Conservation (phyloP, 2,797 vertebrate species). For the Gymnothorax javanicus region DNA sequence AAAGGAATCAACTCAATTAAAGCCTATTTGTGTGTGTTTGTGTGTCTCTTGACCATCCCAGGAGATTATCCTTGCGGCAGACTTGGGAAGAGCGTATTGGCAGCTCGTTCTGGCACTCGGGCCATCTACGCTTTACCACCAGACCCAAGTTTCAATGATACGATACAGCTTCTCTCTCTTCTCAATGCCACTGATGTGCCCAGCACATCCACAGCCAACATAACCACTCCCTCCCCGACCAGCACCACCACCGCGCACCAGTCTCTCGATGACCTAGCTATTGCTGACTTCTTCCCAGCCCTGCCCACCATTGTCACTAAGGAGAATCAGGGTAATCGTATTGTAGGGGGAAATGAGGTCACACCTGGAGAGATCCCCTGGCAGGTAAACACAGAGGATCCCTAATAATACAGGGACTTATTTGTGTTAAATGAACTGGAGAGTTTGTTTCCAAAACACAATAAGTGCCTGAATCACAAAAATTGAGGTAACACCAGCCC, state of each 20-base stretch:
- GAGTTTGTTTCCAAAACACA: too few relatives aligned
- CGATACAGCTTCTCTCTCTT: background rate
- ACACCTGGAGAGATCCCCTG: slow-evolving; percentile 87
- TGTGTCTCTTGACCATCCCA: slow-evolving; percentile 38
- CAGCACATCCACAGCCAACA: slow-evolving; percentile 16
- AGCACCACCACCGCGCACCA: background rate
- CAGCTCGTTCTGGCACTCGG: slow-evolving; percentile 12
- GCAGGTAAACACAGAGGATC: slow-evolving; percentile 78
- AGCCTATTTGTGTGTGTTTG: background rate
- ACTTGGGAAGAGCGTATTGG: slow-evolving; percentile 31
- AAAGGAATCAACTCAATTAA: too few relatives aligned
- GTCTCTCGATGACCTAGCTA: background rate
- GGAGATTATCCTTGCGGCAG: slow-evolving; percentile 68
- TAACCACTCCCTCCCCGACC: slow-evolving; percentile 10
- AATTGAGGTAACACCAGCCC: too few relatives aligned
- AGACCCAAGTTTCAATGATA: background rate
- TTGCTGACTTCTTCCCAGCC: slow-evolving; percentile 43
- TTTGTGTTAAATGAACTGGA: too few relatives aligned
- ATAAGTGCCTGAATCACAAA: too few relatives aligned
- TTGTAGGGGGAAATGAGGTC: slow-evolving; percentile 83
- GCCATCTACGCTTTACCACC: background rate
- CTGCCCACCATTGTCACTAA: slow-evolving; percentile 39
- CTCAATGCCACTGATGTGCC: background rate
- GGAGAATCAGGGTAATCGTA: slow-evolving; percentile 50
- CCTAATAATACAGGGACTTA: background rate